Evolutionary conservation across 1,140 invertebrate genomes (phyloP), one percentile per base, ranked within the genome.

Genomic region (Antheraea pernyi): DNA sequence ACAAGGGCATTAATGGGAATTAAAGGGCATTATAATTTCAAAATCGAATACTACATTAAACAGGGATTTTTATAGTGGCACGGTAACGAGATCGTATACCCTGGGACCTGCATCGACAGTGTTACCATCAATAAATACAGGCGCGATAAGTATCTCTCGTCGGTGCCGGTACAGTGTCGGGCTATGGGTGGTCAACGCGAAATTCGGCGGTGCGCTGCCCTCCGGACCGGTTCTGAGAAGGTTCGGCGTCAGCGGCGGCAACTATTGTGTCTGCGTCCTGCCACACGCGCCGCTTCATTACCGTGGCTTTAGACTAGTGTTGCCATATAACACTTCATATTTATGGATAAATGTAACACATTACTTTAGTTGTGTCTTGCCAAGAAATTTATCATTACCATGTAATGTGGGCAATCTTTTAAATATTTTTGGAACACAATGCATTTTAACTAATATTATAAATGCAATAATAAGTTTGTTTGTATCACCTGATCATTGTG

Each of bases 121-220:
- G 79, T 79, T 72, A 53, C 46, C 16, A 53, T 53, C 30, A 19
- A 61, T 89, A 91, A 89, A 89, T 82, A 85, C 77, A 75, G 82
- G 81, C 76, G 83, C 79, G 86, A 86, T 88, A 86, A 88, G 81
- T 90, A 88, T 89, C 84, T 78, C 65, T 72, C 72, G 75, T 77
- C 73, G 68, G 62, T 67, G 74, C 73, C 76, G 79, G 11, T 8
- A 11, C 11, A 42, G 22, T 30, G 22, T 30, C 22, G 22, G 22
- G 22, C 16, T 53, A 77, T 86, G 88, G 88, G 88, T 91, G 84
- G 88, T 88, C 85, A 85, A 76, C 80, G 86, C 84, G 69, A 88
- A 91, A 82, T 88, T 90, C 84, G 87, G 88, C 86, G 74, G 85
- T 84, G 84, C 82, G 78, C 81, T 84, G 85, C 76, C 80, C 82